Base-by-base conservation (phyloP, 2,113 vertebrate species). In the Ammodytes dubius region DNA sequence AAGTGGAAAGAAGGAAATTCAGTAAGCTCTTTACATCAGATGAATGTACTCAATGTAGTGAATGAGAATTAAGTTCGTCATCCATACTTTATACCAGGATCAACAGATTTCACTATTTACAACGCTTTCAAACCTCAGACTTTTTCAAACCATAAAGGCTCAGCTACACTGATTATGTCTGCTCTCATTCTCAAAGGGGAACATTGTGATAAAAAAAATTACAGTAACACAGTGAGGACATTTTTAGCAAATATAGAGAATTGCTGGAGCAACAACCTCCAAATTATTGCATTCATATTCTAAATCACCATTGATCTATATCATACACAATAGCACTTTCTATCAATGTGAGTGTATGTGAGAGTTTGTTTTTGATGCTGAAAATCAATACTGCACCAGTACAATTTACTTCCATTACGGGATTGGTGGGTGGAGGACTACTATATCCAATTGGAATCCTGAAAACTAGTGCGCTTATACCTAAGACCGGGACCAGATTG, bases 371-470 rank as follows among this genome's bases (percentile, higher is more conserved):
- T 79, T 52, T 61, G 37, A 70, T 52, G 40, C 37, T 81, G 56
- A 70, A 87, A 80, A 85, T 87, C 88, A 82, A 87, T 88, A 84
- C 47, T 82, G 72, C 69, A 46, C 67, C 74, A 49, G 7, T 52
- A 78, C 50, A 61, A 60, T 82, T 77, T 70, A 80, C 63, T 59
- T 40, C 71, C 67, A 59, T 60, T 63, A 37, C 5, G 7, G 63
- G 81, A 74, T 76, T 59, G 47, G 68, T 74, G 59, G 83, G 74
- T 58, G 85, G 70, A 61, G 70, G 37, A 68, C 35, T 45, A 11
- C 61, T 64, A 39, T 65, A 14, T 45, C 70, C 85, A 81, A 85
- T 80, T 79, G 66, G 43, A 58, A 6, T 64, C 63, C 52, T 65
- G 39, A 42, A 56, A 82, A 68, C n/a, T 61, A 61, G 63, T 50